Evolutionary conservation across 2,888 invertebrate species (phyloP), one percentile per base, ranked within the genome.

Genomic region (Campoplex nolae): DNA sequence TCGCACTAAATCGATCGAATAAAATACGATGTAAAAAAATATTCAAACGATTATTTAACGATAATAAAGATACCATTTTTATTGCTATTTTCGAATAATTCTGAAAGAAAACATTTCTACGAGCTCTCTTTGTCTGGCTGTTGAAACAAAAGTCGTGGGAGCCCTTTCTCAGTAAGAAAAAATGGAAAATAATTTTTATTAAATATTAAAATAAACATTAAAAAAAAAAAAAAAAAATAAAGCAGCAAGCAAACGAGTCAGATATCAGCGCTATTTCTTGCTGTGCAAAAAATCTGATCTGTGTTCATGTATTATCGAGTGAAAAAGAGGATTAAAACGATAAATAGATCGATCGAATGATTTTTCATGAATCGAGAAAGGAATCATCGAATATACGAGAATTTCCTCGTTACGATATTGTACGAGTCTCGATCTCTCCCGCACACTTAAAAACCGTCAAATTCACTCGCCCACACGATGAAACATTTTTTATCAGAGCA

Each of bases 201-300:
- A 45, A 77, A 77, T 67, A 78, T 68, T 78, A 71, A 65, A 74
- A 81, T 48, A 51, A 73, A 80, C 35, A 35, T 42, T 79, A 45
- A 68, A 58, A 67, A 13, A 23, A 58, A 56, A 68, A 45, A 51
- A 48, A 75, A 76, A 71, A 54, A 38, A 38, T 38, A 6, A 38
- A 4, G 38, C 51, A 51, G 51, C 51, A 51, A 51, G 51, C 51
- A 74, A 51, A 81, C 32, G 74, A 67, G 62, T 74, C 65, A 51
- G 81, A 62, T 18, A 23, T 35, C 51, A 71, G 86, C 86, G 73
- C 71, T 71, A 75, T 78, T 83, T 9, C 83, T 86, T 83, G 75
- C 80, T 80, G 86, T 80, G 83, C 86, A 65, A 84, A 78, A 78
- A 86, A 83, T 86, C 86, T 77, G 38, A 86, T 86, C 73, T 83